These are phyloP conservation scores for Galeruca laticollis DNA, from an alignment of 2,888 invertebrate species.

Conservation along the genomic window DNA sequence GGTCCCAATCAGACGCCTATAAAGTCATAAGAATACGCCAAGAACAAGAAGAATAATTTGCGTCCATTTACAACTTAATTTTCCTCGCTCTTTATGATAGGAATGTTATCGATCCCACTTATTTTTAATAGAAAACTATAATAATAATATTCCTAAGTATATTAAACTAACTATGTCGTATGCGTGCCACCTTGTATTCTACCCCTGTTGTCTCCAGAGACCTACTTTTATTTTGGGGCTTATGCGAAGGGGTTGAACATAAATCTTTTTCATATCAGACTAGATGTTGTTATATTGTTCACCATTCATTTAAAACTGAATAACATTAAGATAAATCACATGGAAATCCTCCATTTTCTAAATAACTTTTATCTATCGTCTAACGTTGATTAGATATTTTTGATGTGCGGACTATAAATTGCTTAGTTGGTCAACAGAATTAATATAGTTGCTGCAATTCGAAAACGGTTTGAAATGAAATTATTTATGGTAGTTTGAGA, in stretches of 20 bases:
- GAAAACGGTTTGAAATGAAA: too few species aligned
- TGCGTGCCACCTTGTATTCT: slow-evolving; percentile 5
- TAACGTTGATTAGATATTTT: neutral
- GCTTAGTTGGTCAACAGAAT: neutral
- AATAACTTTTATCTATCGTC: neutral
- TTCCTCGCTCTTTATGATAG: too few species aligned
- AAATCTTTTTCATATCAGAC: slow-evolving; percentile 40
- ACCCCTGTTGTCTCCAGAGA: slow-evolving; percentile 47
- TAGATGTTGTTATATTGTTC: slow-evolving; percentile 26
- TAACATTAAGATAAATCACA: slow-evolving; percentile 48
- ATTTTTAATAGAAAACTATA: too few species aligned
- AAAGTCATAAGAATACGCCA: too few species aligned
- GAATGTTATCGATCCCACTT: too few species aligned
- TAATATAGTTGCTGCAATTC: neutral
- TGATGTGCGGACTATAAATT: neutral
- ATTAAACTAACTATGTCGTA: neutral
- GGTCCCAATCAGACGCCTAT: too few species aligned
- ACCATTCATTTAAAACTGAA: slow-evolving; percentile 47
- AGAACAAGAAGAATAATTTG: too few species aligned
- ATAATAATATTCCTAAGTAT: neutral
- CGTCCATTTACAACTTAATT: too few species aligned
- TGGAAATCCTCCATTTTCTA: slow-evolving; percentile 21
- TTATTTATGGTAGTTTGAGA: too few species aligned
- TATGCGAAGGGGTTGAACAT: slow-evolving; percentile 43
- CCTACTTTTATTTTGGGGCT: slow-evolving; percentile 39